A percentile compares a stretch with the other conserved stretches of the same genome.
phyloP scores from a whole-genome alignment of 2,113 vertebrate species.

The Nycticorax nycticorax region DNA sequence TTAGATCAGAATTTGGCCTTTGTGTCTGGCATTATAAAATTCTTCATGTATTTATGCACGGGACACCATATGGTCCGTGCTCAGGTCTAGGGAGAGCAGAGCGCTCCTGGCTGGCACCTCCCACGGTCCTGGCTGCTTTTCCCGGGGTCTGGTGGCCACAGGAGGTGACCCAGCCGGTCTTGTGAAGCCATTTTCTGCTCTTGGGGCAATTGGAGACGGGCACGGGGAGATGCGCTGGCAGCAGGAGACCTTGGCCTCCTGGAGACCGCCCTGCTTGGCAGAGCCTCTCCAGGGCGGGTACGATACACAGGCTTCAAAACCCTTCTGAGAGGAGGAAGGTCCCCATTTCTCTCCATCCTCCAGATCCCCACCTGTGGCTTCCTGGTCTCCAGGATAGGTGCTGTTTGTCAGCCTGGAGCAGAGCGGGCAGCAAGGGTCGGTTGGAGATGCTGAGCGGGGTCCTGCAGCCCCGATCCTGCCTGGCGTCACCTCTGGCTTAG shows the following conservation, averaged over 20 bases:
- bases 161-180: not conserved
- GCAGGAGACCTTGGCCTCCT: not conserved
- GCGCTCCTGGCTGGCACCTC: not conserved
- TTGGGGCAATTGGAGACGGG: not conserved
- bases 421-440: fast-evolving
- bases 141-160: not conserved
- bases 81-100: not conserved
- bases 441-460: not conserved
- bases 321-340: not conserved
- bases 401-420: not conserved
- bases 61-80: not conserved
- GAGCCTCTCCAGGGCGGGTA: fast-evolving
- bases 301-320: fast-evolving
- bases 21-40: not conserved
- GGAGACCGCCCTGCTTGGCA: not conserved
- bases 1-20: not conserved
- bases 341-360: not conserved
- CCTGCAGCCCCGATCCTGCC: fast-evolving
- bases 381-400: fast-evolving
- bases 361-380: not conserved
- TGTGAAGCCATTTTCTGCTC: not conserved
- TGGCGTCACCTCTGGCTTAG: not conserved
- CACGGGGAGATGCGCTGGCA: fast-evolving
- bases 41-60: not conserved
- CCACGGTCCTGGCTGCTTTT: fast-evolving